A percentile compares a stretch with the other conserved stretches of the same genome.
These are phyloP conservation scores for Hippocampus kuda DNA, from an alignment of 2,797 vertebrate species.

Conservation along the genomic window DNA sequence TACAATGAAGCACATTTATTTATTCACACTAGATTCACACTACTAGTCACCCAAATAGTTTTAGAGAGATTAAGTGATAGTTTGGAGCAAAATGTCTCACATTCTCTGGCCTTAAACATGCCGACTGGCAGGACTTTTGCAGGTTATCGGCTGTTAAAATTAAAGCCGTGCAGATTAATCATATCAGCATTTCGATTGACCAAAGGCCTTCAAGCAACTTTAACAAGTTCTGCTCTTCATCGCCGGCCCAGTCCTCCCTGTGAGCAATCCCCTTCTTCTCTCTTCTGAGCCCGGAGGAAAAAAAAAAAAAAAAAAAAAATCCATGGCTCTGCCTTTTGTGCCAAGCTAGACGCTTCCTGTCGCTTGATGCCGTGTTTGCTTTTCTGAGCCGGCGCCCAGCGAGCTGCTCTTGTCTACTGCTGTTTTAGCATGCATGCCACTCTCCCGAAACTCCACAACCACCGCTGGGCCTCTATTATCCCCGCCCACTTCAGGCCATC, in stretches of 20 bases:
- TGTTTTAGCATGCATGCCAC: slow-evolving; percentile 63
- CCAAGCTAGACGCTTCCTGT: slow-evolving; percentile 65
- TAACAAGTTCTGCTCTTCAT: not conserved
- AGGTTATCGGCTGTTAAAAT: not conserved
- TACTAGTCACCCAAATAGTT: not conserved
- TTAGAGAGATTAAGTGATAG: not conserved
- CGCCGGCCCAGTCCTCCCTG: not conserved
- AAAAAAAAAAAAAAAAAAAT: slow-evolving; percentile 33
- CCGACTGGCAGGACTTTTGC: not conserved
- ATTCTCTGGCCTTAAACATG: not conserved
- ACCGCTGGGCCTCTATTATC: slow-evolving; percentile 13
- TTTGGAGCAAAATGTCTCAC: not conserved
- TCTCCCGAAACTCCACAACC: slow-evolving; percentile 24
- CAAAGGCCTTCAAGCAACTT: not conserved
- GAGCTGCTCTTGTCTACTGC: slow-evolving; percentile 56
- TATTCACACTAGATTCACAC: not conserved
- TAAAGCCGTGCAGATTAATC: not conserved
- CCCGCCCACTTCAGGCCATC: slow-evolving; percentile 18
- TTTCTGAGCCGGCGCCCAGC: slow-evolving; percentile 63
- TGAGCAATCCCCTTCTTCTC: slow-evolving; percentile 19
- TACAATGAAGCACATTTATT: not conserved
- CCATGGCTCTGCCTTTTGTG: slow-evolving; percentile 52
- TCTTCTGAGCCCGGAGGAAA: slow-evolving; percentile 18
- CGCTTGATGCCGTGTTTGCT: slow-evolving; percentile 68
- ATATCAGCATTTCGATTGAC: not conserved